A percentile compares a stretch with the other conserved stretches of the same genome.
Conservation (phyloP, 2,797 vertebrate species). For the Pseudochaenichthys georgianus region DNA sequence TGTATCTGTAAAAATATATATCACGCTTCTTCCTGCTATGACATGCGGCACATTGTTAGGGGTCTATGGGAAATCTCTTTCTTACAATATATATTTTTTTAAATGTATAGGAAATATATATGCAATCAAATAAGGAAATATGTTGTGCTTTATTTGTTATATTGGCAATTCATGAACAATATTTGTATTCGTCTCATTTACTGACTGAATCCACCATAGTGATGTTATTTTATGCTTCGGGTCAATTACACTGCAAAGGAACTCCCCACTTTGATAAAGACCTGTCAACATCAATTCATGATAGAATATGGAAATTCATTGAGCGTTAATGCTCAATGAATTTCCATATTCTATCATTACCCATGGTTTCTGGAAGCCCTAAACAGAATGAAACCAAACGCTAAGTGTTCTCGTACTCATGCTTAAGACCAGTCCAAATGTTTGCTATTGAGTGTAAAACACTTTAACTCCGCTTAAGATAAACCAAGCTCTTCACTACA, state of each 20-base stretch:
- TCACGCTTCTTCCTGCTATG: background rate
- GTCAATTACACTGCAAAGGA: background rate
- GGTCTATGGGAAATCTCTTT: too few relatives aligned
- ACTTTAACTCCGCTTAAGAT: background rate
- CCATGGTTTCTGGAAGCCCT: background rate
- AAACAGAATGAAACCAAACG: background rate
- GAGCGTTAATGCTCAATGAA: too few relatives aligned
- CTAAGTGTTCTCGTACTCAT: background rate
- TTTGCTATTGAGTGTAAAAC: background rate
- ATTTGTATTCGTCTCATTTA: background rate
- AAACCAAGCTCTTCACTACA: slow-evolving; percentile 12
- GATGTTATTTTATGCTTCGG: background rate
- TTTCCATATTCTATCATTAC: too few relatives aligned
- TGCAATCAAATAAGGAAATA: background rate
- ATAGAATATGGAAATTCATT: background rate
- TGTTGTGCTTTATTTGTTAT: background rate
- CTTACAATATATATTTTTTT: too few relatives aligned
- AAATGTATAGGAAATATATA: background rate
- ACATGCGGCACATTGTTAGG: slow-evolving; percentile 5
- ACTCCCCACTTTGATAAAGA: background rate
- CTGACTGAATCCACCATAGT: background rate
- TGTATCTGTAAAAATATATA: slow-evolving; percentile 6
- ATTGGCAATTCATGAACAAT: background rate
- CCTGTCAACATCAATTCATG: background rate
- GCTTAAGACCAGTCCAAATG: background rate